Percentiles rank a stretch among this genome's conserved stretches.
Evolutionary conservation across 2,797 vertebrate species (phyloP).

Genomic region (Acanthornis magna): DNA sequence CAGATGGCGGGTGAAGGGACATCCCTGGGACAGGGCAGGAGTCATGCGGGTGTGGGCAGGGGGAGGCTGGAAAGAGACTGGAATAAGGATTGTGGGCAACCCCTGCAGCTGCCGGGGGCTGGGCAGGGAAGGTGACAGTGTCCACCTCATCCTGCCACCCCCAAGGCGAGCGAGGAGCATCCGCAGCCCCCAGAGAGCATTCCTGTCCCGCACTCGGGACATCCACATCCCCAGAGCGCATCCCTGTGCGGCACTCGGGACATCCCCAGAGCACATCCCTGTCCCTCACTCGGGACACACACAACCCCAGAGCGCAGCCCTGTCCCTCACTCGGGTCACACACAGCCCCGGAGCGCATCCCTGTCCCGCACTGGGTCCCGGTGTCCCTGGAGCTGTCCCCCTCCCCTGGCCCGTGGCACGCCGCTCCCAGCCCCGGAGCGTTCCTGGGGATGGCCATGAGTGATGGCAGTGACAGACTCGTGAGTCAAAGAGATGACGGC

Average conservation of each 20-base stretch:
- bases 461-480: not conserved
- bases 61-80: not conserved
- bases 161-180: not conserved
- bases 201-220: not conserved
- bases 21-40: too few relatives aligned
- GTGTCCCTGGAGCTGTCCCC: not conserved
- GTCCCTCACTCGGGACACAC: too few relatives aligned
- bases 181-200: not conserved
- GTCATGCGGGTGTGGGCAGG: accelerated
- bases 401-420: not conserved
- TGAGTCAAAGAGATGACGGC: not conserved
- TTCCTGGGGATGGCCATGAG: not conserved
- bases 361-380: too few relatives aligned
- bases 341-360: too few relatives aligned
- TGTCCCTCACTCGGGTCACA: too few relatives aligned
- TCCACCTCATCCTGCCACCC: not conserved
- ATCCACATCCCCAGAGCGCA: too few relatives aligned
- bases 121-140: not conserved
- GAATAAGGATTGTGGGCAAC: not conserved
- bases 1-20: not conserved
- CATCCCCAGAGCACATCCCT: too few relatives aligned
- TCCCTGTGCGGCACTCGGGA: too few relatives aligned
- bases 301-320: too few relatives aligned
- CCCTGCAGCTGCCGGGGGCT: not conserved
- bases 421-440: not conserved